Conservation (phyloP, 2,888 invertebrate genomes). For the Peribatodes rhomboidaria region DNA sequence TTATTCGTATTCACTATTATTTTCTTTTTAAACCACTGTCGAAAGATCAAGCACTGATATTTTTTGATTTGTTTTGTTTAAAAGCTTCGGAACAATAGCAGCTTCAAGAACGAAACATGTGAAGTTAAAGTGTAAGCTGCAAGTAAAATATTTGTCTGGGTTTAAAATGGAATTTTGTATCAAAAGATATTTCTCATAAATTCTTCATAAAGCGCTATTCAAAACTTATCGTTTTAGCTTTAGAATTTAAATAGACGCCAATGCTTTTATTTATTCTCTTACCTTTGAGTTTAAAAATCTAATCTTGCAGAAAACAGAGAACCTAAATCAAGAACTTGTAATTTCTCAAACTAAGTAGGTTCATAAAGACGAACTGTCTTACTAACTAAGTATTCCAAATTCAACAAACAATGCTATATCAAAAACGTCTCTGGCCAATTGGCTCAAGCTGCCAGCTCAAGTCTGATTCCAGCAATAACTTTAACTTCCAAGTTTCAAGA, state of each 20-base stretch:
- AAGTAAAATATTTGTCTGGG: slow-evolving; percentile 1
- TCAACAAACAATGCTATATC: slow-evolving; percentile 10
- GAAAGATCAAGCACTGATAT: slow-evolving; percentile 15
- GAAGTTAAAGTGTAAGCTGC: slow-evolving; percentile 1
- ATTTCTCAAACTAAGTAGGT: neutral
- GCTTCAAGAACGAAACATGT: slow-evolving; percentile 8
- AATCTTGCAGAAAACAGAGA: no score
- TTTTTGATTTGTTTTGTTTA: slow-evolving; percentile 19
- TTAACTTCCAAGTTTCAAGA: slow-evolving; percentile 41
- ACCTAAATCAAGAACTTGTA: no score
- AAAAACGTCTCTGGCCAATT: slow-evolving; percentile 19
- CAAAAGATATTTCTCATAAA: neutral
- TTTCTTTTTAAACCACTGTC: slow-evolving; percentile 9
- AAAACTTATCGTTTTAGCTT: neutral
- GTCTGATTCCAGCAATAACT: slow-evolving; percentile 47
- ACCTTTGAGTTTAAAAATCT: no score
- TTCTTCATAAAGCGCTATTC: neutral
- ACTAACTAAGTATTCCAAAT: slow-evolving; percentile 3
- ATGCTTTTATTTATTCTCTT: no score
- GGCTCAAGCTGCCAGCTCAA: slow-evolving; percentile 31
- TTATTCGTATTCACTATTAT: slow-evolving; percentile 7
- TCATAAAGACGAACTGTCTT: neutral
- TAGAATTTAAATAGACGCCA: neutral
- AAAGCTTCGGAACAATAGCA: slow-evolving; percentile 14
- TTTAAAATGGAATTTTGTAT: slow-evolving; percentile 1